These are phyloP conservation scores for Aurelia sp. DNA, from an alignment of 30 jellyfish, hydroid and myxozoan genomes.

Conservation along the genomic window DNA sequence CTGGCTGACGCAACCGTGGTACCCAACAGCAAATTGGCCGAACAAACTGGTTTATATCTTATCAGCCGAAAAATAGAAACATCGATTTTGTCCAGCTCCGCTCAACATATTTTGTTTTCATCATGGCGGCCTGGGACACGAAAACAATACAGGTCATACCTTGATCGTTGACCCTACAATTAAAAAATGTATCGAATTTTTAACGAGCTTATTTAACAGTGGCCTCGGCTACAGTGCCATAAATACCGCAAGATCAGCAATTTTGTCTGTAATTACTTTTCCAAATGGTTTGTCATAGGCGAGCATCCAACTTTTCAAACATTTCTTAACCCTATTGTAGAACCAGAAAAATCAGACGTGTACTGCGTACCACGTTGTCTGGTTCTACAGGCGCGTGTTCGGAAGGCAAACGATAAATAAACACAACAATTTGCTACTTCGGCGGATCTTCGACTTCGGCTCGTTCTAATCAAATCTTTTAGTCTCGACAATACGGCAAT, in stretches of 20 bases:
- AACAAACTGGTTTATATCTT: background rate
- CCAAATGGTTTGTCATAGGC: conserved; percentile 23
- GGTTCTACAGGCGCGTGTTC: no score
- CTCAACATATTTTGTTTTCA: background rate
- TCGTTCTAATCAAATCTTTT: no score
- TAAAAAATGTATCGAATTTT: background rate
- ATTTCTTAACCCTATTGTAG: no score
- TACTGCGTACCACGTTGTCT: no score
- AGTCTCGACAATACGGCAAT: no score
- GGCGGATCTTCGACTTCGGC: no score
- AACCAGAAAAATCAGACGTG: no score
- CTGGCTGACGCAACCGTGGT: conserved; percentile 34
- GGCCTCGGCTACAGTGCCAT: background rate
- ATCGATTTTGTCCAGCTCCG: background rate
- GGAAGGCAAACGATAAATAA: no score
- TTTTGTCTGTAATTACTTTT: background rate
- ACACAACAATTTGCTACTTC: no score
- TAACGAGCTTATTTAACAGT: background rate
- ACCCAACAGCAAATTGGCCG: conserved; percentile 8
- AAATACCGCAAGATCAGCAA: conserved; percentile 48
- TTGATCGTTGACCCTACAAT: background rate
- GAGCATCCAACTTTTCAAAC: background rate
- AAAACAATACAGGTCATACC: background rate
- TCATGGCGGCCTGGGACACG: background rate
- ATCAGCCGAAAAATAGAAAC: background rate